Conservation (phyloP, 2,797 vertebrate genomes). For the Pteropus rufus region DNA sequence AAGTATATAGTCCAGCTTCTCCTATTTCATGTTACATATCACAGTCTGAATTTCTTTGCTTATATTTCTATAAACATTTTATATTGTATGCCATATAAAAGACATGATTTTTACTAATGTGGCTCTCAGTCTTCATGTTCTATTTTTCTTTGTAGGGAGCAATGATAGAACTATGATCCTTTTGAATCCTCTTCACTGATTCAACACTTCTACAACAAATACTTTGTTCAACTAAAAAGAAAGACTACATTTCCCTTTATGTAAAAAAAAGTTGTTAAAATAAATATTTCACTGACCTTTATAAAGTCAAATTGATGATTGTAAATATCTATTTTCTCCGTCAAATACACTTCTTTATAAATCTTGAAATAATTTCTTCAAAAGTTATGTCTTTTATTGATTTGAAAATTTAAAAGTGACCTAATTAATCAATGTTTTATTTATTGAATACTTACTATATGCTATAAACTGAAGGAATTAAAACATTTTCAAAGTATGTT, state of each 20-base stretch:
- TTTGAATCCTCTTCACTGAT: neutral
- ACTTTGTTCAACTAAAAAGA: neutral
- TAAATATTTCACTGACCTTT: neutral
- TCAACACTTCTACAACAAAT: neutral
- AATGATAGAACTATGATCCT: neutral
- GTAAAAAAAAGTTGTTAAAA: neutral
- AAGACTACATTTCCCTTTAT: neutral
- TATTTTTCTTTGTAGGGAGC: neutral
- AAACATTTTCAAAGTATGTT: neutral
- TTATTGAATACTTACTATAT: neutral
- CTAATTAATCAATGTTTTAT: neutral
- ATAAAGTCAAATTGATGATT: neutral
- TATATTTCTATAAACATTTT: neutral
- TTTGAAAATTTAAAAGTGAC: neutral
- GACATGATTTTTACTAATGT: neutral
- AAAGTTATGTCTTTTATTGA: neutral
- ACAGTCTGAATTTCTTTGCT: neutral
- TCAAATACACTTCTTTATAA: neutral
- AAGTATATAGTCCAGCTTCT: neutral
- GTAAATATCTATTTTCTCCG: neutral
- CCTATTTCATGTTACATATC: neutral
- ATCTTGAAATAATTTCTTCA: neutral
- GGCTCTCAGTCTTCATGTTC: neutral
- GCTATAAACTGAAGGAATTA: neutral
- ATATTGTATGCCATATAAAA: neutral